These are phyloP conservation scores for Ariopsis seemanni DNA, from an alignment of 2,113 vertebrate genomes.

Conservation along the genomic window DNA sequence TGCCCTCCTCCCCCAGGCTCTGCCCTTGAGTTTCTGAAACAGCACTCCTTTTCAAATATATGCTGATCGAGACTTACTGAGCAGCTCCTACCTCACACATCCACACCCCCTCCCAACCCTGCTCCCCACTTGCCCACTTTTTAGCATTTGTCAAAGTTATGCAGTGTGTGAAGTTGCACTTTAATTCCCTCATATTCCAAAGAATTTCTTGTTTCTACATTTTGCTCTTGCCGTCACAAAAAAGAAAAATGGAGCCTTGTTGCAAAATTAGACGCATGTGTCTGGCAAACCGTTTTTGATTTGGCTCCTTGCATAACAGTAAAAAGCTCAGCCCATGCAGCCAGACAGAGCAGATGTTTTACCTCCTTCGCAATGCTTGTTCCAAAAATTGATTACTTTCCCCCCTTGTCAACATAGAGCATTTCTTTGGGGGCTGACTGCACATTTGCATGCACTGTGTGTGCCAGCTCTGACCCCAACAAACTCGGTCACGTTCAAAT, in stretches of 20 bases:
- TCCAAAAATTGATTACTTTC: background rate
- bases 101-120: no score
- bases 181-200: background rate
- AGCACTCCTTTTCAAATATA: no score
- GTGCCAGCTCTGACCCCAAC: conserved; percentile 53
- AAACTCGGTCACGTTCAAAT: background rate
- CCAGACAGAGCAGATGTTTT: conserved; percentile 21
- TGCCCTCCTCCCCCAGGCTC: no score
- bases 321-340: background rate
- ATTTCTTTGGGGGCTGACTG: conserved; percentile 30
- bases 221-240: background rate
- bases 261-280: conserved; percentile 22
- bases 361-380: background rate
- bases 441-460: conserved; percentile 57
- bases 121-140: no score
- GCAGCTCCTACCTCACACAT: no score
- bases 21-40: no score
- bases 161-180: no score
- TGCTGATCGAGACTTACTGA: no score
- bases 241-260: background rate
- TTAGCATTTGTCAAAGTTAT: no score
- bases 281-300: conserved; percentile 13
- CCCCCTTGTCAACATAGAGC: background rate
- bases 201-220: background rate
- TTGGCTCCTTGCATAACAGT: background rate